Evolutionary conservation across 2,113 vertebrate species (phyloP), one percentile per base, ranked within the genome.

Genomic region (Syngnathus typhle): DNA sequence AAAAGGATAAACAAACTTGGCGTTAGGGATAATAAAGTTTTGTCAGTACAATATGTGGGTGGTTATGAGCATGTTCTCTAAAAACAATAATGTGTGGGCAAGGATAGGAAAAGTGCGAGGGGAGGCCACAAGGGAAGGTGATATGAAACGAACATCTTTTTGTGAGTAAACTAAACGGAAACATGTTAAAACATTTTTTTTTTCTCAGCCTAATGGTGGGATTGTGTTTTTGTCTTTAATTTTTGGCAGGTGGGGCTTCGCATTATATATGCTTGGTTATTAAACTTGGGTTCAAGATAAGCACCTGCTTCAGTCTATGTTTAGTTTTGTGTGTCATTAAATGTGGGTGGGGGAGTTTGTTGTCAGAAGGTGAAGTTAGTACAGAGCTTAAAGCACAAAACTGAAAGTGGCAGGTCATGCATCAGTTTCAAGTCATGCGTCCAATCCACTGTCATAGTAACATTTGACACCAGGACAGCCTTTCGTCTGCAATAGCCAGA

Each of bases 351-450:
- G 49, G 49, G n/a, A 52, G 19, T 52, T 52, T n/a, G n/a, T 7
- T 38, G 16, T 37, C 32, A 59, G 47, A 51, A 51, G 2, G 18
- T 9, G 18, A 19, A 19, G 4, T n/a, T n/a, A n/a, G 47, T 19
- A n/a, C 47, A n/a, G 38, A 19, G 16, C 18, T 36, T 60, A 19
- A 44, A 23, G 15, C 58, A 43, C 60, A 64, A n/a, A 19, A 55
- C 37, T 18, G 32, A 58, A 37, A 39, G 41, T 47, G 70, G 51
- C 10, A 7, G 68, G 65, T 52, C 27, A 65, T 32, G 47, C 76
- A 65, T 62, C 44, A 59, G 7, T 67, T 59, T 67, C 55, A 65
- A 76, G 68, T 23, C 52, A 56, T 59, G 12, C 16, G 49, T 71
- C 37, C 59, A 61, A 66, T 70, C 44, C 44, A 46, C 37, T 15